Conservation (phyloP, 2,888 invertebrate species). For the Helleia helle region DNA sequence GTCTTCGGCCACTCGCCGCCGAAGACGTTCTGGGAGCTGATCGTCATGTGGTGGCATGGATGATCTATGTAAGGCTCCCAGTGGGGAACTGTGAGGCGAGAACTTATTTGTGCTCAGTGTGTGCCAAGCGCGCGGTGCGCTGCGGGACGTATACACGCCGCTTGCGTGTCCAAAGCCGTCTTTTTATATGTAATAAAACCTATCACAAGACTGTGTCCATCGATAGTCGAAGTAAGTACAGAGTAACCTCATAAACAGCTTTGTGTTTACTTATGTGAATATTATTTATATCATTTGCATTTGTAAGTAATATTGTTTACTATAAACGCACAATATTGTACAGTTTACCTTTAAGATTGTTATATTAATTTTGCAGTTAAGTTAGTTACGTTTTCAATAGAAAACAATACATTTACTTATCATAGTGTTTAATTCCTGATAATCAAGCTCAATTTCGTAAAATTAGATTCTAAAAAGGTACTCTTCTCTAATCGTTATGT, state of each 20-base stretch:
- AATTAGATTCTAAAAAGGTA: constrained; percentile 55
- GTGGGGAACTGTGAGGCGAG: constrained; percentile 58
- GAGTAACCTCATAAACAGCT: constrained; percentile 41
- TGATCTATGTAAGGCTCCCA: constrained; percentile 64
- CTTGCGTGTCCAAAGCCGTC: constrained; percentile 59
- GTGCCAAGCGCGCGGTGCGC: constrained; percentile 62
- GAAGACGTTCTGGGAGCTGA: constrained; percentile 76
- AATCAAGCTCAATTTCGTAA: constrained; percentile 70
- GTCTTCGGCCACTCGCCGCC: constrained; percentile 81
- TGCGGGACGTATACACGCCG: constrained; percentile 49
- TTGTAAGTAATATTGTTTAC: constrained; percentile 52
- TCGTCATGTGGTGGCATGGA: constrained; percentile 74
- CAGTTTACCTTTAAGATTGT: constrained; percentile 47
- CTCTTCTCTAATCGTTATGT: constrained; percentile 32
- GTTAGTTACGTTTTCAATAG: constrained; percentile 34
- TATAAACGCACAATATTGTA: constrained; percentile 70
- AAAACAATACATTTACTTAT: constrained; percentile 36
- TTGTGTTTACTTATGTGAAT: constrained; percentile 45
- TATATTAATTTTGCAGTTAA: constrained; percentile 42
- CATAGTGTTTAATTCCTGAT: constrained; percentile 64
- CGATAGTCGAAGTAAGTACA: constrained; percentile 44
- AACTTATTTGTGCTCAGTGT: constrained; percentile 62
- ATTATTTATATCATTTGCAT: constrained; percentile 41
- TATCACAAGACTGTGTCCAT: constrained; percentile 59
- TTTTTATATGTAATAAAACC: constrained; percentile 54